Evolutionary conservation across 2,113 vertebrate species (phyloP), one percentile per base, ranked within the genome.

Genomic region (Onychorhynchus coronatus): DNA sequence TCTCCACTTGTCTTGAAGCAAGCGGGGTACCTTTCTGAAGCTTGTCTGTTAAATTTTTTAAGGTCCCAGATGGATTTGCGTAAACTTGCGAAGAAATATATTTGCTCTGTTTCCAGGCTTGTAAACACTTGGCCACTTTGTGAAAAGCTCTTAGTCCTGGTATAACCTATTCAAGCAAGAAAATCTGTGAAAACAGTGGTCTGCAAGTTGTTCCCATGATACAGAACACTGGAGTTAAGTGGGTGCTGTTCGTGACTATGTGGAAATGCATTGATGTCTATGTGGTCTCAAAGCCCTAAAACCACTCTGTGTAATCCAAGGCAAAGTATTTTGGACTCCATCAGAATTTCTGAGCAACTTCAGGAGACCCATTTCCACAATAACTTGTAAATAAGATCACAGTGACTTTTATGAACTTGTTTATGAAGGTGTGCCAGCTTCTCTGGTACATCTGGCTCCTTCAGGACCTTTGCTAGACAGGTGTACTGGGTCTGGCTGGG

Each of bases 81-180:
- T 78, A 72, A 95, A 95, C 73, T 78, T 77, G 74, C 65, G 92
- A 88, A 85, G 77, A 95, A 96, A 91, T 93, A 85, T 24, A 75
- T 95, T 93, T 87, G 47, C 74, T 93, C 55, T 67, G 14, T 95
- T 94, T 88, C 74, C 78, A 88, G 77, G 35, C 61, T 93, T 78
- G 93, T 93, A 93, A 96, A 93, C 95, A 95, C 59, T 95, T 87
- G 81, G 85, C 66, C 8, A 0, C 42, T 53, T 67, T 79, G 93
- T 5, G 4, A 88, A 88, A 94, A 91, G 91, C 88, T 96, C 95
- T 96, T 94, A 95, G 65, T 67, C 77, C 62, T 72, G 22, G 28
- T 62, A 79, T 91, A 93, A 97, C 50, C 81, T 92, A 95, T 97
- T 97, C 94, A 87, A 93, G 86, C 90, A 93, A 91, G 90, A 95